Conservation (phyloP, 2,888 invertebrate genomes). For the Agapetus fuscipes region DNA sequence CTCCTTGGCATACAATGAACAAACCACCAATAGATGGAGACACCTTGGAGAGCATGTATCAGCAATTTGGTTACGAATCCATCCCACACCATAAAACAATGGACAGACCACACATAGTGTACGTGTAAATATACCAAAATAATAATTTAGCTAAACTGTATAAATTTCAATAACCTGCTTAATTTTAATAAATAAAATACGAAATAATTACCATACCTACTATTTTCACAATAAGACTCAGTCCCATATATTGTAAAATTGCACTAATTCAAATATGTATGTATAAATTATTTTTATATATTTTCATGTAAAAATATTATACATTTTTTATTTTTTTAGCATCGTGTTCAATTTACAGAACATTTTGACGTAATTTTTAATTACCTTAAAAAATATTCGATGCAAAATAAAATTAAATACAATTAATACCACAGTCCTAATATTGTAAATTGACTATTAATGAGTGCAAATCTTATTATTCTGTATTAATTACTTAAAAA, state of each 20-base stretch:
- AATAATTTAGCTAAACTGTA: too few relatives aligned
- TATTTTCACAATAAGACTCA: slow-evolving; percentile 10
- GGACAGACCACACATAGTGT: slow-evolving; percentile 50
- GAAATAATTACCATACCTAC: too few relatives aligned
- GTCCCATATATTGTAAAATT: slow-evolving; percentile 17
- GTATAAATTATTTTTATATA: slow-evolving; percentile 22
- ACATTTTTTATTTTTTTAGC: too few relatives aligned
- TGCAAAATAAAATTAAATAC: too few relatives aligned
- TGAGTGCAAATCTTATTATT: too few relatives aligned
- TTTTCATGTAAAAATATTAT: slow-evolving; percentile 20
- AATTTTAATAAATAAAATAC: not conserved
- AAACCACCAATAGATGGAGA: slow-evolving; percentile 39
- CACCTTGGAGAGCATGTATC: slow-evolving; percentile 43
- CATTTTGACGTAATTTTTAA: too few relatives aligned
- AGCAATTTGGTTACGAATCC: slow-evolving; percentile 45
- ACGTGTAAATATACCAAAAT: slow-evolving; percentile 50
- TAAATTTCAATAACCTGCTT: not conserved
- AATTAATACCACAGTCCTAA: too few relatives aligned
- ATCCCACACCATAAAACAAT: slow-evolving; percentile 45
- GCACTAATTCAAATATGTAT: slow-evolving; percentile 10
- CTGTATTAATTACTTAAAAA: too few relatives aligned
- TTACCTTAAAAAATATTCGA: too few relatives aligned
- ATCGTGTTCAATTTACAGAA: too few relatives aligned
- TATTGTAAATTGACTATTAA: too few relatives aligned
- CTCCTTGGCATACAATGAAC: slow-evolving; percentile 44